Evolutionary conservation across 2,113 vertebrate genomes (phyloP), one percentile per base, ranked within the genome.

Genomic region (Ammodramus savannarum): DNA sequence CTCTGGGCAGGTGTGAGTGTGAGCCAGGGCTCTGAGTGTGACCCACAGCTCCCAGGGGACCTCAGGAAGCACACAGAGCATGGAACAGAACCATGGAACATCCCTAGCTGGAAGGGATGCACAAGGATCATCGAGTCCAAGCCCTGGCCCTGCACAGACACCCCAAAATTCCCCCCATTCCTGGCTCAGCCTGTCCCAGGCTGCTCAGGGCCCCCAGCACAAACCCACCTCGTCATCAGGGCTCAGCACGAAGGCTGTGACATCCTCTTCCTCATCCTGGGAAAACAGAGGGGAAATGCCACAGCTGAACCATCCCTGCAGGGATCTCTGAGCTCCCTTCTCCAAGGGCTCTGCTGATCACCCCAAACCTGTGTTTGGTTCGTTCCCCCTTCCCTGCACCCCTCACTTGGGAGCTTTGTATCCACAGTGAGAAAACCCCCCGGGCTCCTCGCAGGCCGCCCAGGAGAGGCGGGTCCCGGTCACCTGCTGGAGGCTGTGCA

Each of bases 221-320:
- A 54, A 51, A 89, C 17, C 5, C 94, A 99, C 99, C 98, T 99
- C 98, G 18, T 99, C 98, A 31, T 99, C 98, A 0, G 97, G 98
- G 85, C 99, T 99, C 39, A 99, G 98, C 6, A 97, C 98, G 34
- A 99, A 99, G 0, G 98, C 98, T 7, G 98, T 99, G 87, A 99
- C 99, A 80, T 99, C 99, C 67, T 99, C 99, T 48, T 99, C 98
- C 44, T 99, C 99, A 15, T 99, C 99, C 99, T 99, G 15, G 5
- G 19, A 38, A 62, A 39, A 15, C 0, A 2, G 11, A 36, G 76
- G 7, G 11, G 20, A 61, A 4, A 5, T 0, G 1, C 7, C 38
- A 8, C 4, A 8, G 27, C 51, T n/a, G 43, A 62, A 13, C 2
- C 19, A 10, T 0, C 16, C 1, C 2, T 1, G 11, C 20, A 31